A percentile compares a stretch with the other conserved stretches of the same genome.
These are phyloP conservation scores for Gryllus longicercus DNA, from an alignment of 2,888 invertebrate genomes.

Conservation along the genomic window DNA sequence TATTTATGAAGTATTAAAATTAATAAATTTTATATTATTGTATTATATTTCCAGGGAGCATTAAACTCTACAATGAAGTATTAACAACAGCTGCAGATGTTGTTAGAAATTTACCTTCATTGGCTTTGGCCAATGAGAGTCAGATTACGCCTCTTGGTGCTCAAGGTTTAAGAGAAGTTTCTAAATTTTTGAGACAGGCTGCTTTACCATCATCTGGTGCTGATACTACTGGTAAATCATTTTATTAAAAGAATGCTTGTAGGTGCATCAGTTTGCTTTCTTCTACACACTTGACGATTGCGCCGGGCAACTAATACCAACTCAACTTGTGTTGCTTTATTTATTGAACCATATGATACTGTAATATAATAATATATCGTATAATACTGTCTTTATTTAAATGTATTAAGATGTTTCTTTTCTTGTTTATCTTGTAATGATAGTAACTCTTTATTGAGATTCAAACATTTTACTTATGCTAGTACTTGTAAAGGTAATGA, in stretches of 20 bases:
- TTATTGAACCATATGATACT: too few relatives aligned
- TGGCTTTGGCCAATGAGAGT: slow-evolving; percentile 58
- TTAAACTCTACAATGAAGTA: slow-evolving; percentile 57
- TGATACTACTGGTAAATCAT: slow-evolving; percentile 46
- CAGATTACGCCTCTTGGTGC: slow-evolving; percentile 54
- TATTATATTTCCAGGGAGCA: slow-evolving; percentile 40
- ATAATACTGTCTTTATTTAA: too few relatives aligned
- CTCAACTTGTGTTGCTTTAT: too few relatives aligned
- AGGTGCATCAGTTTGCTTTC: too few relatives aligned
- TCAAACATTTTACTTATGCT: too few relatives aligned
- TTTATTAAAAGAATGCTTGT: neutral
- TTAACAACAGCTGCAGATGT: slow-evolving; percentile 56
- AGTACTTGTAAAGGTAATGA: too few relatives aligned
- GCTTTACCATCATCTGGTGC: slow-evolving; percentile 52
- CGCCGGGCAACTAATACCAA: too few relatives aligned
- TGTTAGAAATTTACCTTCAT: slow-evolving; percentile 54
- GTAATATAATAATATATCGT: too few relatives aligned
- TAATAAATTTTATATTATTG: slow-evolving; percentile 21
- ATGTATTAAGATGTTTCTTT: too few relatives aligned
- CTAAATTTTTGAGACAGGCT: slow-evolving; percentile 52
- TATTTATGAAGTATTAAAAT: slow-evolving; percentile 18
- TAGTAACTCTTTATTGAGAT: too few relatives aligned
- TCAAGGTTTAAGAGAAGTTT: slow-evolving; percentile 55
- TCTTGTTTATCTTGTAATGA: too few relatives aligned
- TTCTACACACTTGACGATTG: too few relatives aligned